Evolutionary conservation across 2,888 invertebrate species (phyloP), one percentile per base, ranked within the genome.

Genomic region (Strigamia crassipes): DNA sequence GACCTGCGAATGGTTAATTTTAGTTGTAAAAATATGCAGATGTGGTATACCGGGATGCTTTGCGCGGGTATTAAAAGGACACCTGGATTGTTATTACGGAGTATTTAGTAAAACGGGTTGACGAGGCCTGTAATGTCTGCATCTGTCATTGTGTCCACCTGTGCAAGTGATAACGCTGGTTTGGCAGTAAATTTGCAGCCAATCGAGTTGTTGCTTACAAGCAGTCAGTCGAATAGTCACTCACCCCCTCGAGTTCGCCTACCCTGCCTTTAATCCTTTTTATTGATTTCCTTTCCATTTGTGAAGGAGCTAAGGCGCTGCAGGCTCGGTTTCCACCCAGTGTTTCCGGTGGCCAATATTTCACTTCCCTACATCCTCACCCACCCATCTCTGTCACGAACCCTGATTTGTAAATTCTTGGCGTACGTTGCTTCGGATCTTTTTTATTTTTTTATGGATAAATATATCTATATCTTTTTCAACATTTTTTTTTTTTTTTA

Each of bases 271-370:
- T 66, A 66, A 66, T 66, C 61, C 21, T 66, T 66, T 66, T 66
- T 66, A 66, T 66, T 66, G 61, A 66, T 66, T 66, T 66, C 61
- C 61, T 66, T 66, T 66, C 61, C 61, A 66, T 66, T 66, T 66
- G 61, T 66, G 61, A 66, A 66, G 61, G 61, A 66, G 61, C 61
- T 66, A 66, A 66, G 61, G 61, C 61, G 18, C 21, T 66, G 61
- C 61, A 66, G 51, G 61, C 61, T 66, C 21, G 61, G 61, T 66
- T 66, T 66, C 61, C 61, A 66, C 61, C 61, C 61, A 21, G 61
- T 66, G 61, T 66, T 66, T 66, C 61, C 61, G 61, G 61, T 66
- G 61, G 61, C 61, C 61, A 66, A 66, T 66, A 66, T 66, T 66
- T 66, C 61, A 66, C 61, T 66, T 66, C 61, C 61, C 61, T 21